phyloP scores from a whole-genome alignment of 1,140 invertebrate species.

The Trichomalopsis sarcophagae region DNA sequence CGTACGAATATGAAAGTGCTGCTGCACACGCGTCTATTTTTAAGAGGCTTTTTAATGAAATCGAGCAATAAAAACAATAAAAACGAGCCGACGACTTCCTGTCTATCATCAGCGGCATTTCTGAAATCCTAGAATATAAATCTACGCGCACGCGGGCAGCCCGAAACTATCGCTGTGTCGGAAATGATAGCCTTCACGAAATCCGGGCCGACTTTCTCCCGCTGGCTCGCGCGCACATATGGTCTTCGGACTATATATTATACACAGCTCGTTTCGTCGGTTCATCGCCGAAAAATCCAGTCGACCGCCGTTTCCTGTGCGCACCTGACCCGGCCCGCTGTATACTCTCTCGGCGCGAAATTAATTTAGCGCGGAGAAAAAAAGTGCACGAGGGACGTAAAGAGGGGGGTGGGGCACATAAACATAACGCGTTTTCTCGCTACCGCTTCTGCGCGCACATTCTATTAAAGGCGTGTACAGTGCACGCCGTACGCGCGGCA shows the following conservation, averaged over 20 bases:
- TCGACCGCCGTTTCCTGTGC: neutral
- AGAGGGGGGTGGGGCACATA: neutral
- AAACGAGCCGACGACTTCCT: neutral
- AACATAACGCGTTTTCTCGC: slow-evolving; percentile 46
- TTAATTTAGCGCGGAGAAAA: slow-evolving; percentile 32
- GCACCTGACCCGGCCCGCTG: neutral
- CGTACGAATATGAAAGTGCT: neutral
- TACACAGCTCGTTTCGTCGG: neutral
- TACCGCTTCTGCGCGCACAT: slow-evolving; percentile 8
- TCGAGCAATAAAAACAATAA: neutral
- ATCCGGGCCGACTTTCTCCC: slow-evolving; percentile 44
- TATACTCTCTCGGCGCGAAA: neutral
- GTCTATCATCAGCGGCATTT: neutral
- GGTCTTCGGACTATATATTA: neutral
- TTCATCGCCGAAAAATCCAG: slow-evolving; percentile 7
- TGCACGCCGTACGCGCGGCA: slow-evolving; percentile 16
- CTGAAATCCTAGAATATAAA: slow-evolving; percentile 58
- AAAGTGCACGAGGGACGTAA: slow-evolving; percentile 31
- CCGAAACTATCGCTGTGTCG: slow-evolving; percentile 24
- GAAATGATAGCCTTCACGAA: slow-evolving; percentile 38
- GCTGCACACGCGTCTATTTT: neutral
- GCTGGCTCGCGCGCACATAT: neutral
- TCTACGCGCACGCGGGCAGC: slow-evolving; percentile 38
- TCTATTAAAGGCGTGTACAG: neutral
- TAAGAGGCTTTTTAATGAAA: neutral